A percentile compares a stretch with the other conserved stretches of the same genome.
Conservation (phyloP, 2,113 vertebrate species). For the Prunella fulvescens region DNA sequence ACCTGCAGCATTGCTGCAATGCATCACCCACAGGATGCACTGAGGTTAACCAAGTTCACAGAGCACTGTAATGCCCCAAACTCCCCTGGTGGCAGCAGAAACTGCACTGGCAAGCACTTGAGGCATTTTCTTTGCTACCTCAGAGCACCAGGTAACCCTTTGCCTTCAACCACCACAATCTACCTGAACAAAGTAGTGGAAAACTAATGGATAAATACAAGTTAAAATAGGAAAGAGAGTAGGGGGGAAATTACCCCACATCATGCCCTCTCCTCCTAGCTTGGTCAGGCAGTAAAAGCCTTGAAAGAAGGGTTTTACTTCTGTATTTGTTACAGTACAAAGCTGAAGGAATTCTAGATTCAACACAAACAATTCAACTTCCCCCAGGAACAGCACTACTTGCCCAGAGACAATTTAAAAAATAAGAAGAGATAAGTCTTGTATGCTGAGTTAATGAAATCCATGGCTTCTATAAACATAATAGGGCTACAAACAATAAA, state of each 20-base stretch:
- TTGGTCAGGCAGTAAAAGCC: not conserved
- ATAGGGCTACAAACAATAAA: not conserved
- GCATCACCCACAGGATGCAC: rapidly evolving
- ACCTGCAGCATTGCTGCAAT: not conserved
- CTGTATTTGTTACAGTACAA: not conserved
- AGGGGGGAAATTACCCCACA: not conserved
- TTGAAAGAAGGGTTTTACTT: not conserved
- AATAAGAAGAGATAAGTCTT: not conserved
- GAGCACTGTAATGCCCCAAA: not conserved
- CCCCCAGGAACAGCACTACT: not conserved
- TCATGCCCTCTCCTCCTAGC: not conserved
- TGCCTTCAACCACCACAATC: rapidly evolving
- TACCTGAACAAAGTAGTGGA: not conserved
- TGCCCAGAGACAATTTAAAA: constrained; percentile 1
- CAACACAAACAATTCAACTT: not conserved
- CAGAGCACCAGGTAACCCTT: not conserved
- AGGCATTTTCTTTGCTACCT: not conserved
- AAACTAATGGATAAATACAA: not conserved
- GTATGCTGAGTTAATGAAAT: not conserved
- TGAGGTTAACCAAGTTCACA: not conserved
- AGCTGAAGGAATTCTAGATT: not conserved
- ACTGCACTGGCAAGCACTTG: not conserved
- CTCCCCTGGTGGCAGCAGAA: not conserved
- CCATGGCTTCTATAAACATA: not conserved
- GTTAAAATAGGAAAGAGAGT: not conserved